phyloP scores from a whole-genome alignment of 2,888 invertebrate genomes.

The Marronus borbonicus region DNA sequence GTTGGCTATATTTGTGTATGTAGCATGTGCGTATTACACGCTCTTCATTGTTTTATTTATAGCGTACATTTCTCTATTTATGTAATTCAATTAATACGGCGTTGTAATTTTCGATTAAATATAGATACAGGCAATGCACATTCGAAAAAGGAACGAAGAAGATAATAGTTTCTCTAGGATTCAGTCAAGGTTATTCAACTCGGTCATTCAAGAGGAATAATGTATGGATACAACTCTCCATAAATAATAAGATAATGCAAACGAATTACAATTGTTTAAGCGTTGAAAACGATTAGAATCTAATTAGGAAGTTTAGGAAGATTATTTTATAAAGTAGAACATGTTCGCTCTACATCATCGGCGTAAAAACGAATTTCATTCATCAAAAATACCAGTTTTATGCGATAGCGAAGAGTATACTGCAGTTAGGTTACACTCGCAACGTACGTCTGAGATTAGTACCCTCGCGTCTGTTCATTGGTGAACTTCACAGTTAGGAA shows the following conservation, averaged over 20 bases:
- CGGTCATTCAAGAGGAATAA: constrained; percentile 26
- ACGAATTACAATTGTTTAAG: not conserved
- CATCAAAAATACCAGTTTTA: constrained; percentile 43
- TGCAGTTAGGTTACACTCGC: not conserved
- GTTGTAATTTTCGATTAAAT: too few species aligned
- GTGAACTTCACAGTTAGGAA: constrained; percentile 41
- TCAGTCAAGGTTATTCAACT: constrained; percentile 51
- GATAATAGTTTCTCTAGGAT: constrained; percentile 46
- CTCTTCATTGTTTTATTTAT: too few species aligned
- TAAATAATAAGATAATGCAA: not conserved
- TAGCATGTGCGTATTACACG: not conserved
- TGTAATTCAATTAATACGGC: not conserved
- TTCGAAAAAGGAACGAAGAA: constrained; percentile 18
- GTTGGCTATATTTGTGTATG: constrained; percentile 16
- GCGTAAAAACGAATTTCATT: constrained; percentile 27
- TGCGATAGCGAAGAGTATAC: not conserved
- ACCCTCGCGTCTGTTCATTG: constrained; percentile 32
- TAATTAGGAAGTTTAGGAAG: too few species aligned
- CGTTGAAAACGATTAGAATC: too few species aligned
- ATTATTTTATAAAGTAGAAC: too few species aligned
- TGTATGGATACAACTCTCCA: not conserved
- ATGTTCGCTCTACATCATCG: too few species aligned
- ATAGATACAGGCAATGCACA: not conserved
- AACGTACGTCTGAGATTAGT: constrained; percentile 49
- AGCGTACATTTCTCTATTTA: not conserved